These are phyloP conservation scores for Agrochola lychnidis DNA, from an alignment of 2,888 invertebrate species.

Conservation along the genomic window DNA sequence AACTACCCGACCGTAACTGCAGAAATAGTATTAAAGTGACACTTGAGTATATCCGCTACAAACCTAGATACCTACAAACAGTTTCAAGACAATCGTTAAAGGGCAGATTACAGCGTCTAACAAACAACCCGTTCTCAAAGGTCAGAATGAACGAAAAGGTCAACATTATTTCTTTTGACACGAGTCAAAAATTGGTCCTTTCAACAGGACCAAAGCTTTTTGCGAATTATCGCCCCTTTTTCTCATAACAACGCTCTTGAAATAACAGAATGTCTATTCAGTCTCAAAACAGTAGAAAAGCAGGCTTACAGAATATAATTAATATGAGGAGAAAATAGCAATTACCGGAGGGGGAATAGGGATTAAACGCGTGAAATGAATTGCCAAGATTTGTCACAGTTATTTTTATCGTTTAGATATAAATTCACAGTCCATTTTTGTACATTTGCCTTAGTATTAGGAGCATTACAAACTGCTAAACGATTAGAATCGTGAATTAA, in stretches of 20 bases:
- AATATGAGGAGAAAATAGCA: conserved; percentile 23
- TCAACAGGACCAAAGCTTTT: background rate
- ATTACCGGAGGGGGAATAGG: conserved; percentile 15
- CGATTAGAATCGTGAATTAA: conserved; percentile 2
- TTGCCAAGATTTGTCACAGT: conserved; percentile 24
- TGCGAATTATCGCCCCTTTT: background rate
- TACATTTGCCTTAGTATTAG: background rate
- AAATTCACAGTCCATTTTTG: conserved; percentile 11
- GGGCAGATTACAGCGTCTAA: conserved; percentile 29
- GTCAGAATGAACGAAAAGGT: conserved; percentile 35
- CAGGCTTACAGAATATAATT: conserved; percentile 24
- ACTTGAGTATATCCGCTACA: background rate
- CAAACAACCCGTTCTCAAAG: conserved; percentile 21
- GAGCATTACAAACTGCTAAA: conserved; percentile 2
- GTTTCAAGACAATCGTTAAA: conserved; percentile 47
- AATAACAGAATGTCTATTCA: conserved; percentile 32
- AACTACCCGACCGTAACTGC: background rate
- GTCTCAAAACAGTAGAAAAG: conserved; percentile 11
- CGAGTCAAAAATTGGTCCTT: conserved; percentile 21
- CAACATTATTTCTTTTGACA: conserved; percentile 17
- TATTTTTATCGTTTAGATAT: conserved; percentile 13
- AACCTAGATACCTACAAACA: conserved; percentile 24
- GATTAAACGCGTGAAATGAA: conserved; percentile 32
- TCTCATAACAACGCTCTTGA: conserved; percentile 16
- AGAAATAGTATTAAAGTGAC: background rate